Evolutionary conservation across 2,113 vertebrate genomes (phyloP).

Genomic region (Pedionomus torquatus): DNA sequence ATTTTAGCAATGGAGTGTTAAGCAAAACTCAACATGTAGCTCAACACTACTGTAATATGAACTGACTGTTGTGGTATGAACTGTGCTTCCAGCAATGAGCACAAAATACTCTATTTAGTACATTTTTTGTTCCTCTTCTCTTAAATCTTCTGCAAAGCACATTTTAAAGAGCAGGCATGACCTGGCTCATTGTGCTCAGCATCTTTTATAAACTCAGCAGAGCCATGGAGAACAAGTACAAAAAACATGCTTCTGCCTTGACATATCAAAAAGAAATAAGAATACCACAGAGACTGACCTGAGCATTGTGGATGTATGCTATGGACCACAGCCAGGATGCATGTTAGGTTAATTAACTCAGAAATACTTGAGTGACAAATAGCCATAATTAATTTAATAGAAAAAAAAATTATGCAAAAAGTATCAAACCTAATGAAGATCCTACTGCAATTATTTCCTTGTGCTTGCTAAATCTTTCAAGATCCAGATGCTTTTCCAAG

Average conservation of each 20-base stretch:
- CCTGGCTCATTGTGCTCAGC: not conserved
- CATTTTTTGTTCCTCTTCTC: not conserved
- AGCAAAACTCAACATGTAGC: not conserved
- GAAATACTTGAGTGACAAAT: constrained; percentile 27
- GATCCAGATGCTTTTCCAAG: constrained; percentile 58
- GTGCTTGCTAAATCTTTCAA: constrained; percentile 54
- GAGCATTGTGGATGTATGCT: not conserved
- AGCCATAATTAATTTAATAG: constrained; percentile 19
- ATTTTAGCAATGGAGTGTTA: not conserved
- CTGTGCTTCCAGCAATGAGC: not conserved
- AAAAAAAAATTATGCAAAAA: not conserved
- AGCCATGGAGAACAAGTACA: not conserved
- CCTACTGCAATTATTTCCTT: constrained; percentile 47
- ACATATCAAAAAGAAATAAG: not conserved
- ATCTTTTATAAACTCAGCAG: not conserved
- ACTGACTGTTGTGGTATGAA: not conserved
- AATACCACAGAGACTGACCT: not conserved
- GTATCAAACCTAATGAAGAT: constrained; percentile 50
- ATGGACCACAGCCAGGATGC: not conserved
- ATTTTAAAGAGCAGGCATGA: not conserved
- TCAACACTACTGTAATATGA: not conserved
- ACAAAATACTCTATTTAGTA: not conserved
- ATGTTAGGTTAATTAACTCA: constrained; percentile 40
- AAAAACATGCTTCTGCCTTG: not conserved
- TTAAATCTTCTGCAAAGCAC: not conserved